Evolutionary conservation across 64 coral and sea anemone genomes (phyloP), one percentile per base, ranked within the genome.

Genomic region (Astreopora myriophthalma): DNA sequence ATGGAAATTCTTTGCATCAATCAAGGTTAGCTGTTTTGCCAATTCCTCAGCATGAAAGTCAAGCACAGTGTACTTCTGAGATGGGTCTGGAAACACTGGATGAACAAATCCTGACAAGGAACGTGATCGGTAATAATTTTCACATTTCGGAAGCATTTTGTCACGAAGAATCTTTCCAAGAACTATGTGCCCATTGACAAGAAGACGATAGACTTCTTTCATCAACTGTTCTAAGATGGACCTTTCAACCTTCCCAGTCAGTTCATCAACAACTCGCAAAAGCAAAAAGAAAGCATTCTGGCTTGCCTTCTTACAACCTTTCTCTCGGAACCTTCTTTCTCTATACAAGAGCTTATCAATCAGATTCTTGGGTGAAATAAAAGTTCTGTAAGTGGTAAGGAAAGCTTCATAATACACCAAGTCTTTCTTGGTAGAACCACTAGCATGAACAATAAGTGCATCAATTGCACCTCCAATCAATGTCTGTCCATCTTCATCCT

Each of bases 241-340:
- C 70, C 93, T 90, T 64, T 95, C 94, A 27, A 99, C 94, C 77
- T 93, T 95, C 2, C 94, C 97, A 25, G 87, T 95, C 29, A 99
- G 60, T 32, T 99, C 97, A 84, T 96, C 94, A 80, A 99, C 89
- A 24, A 99, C 97, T 89, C 91, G 76, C 40, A 99, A 57, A 58
- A 99, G 91, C 71, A 99, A 90, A 57, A 96, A 95, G 42, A 96
- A 99, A 29, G 97, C 87, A 91, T 91, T 96, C 70, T 99, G 97
- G 84, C 97, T 99, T 39, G 97, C 97, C 90, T 93, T 95, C 69
- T 99, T 99, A 33, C 93, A 88, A 48, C 94, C 94, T 80, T 88
- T 99, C 71, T 96, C 97, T 4, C 89, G 86, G 65, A 99, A 96
- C 62, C 97, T 95, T 52, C 94, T 92, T 85, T 95, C 97, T 75